Evolutionary conservation across 2,113 vertebrate species (phyloP), one percentile per base, ranked within the genome.

Genomic region (Laticauda laticaudata): DNA sequence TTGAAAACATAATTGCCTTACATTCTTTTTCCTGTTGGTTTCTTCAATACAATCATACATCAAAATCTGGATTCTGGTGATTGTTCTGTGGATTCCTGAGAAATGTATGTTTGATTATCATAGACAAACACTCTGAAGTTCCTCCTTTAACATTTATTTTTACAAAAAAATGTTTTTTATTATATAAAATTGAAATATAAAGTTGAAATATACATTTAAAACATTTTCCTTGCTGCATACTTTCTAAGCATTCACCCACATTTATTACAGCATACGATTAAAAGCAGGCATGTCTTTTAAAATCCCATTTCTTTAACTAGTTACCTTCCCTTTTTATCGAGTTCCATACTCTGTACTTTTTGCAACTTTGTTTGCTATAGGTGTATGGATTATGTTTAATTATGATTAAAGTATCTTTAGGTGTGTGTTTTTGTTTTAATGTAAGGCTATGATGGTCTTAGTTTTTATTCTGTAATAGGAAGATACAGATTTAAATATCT

Each of bases 11-110:
- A 59, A 86, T 96, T 89, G 95, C 75, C 75, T 94, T 94, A 94
- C 96, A 94, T 95, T 96, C 95, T 93, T 93, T 43, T 94, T 93
- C 94, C 55, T 97, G 95, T 95, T 97, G 96, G 95, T 95, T 96
- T 87, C 24, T 88, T 69, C 94, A 96, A 93, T 88, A 51, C 93
- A 85, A 86, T 97, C 95, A 95, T 94, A 95, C 94, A 95, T 95
- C 93, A 95, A 93, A 95, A 96, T 95, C 95, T 95, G 94, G 93
- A 95, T 85, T 95, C 69, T 87, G 91, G 92, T 95, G 94, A 94
- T 95, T 95, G 95, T 93, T 93, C 2, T 94, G 95, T 96, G 93
- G 93, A 94, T 93, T 89, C 85, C 56, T 88, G 93, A 18, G 93
- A 81, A 57, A 91, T 94, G 93, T 95, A 94, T 94, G 4, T 90